Evolutionary conservation across 2,113 vertebrate genomes (phyloP), one percentile per base, ranked within the genome.

Genomic region (Dendrocopos noguchii): DNA sequence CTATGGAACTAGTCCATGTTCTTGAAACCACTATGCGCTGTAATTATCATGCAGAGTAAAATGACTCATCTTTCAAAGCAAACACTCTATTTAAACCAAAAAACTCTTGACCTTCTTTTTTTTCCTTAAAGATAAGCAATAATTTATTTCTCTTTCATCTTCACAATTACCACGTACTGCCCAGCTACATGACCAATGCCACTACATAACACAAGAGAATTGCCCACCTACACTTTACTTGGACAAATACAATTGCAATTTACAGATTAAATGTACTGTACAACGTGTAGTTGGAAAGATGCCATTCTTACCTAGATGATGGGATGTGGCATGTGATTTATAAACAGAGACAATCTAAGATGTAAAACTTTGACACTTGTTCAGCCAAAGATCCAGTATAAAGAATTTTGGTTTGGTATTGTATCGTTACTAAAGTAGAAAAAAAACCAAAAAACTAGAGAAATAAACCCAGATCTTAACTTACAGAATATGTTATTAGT

Each of bases 131-230:
- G 97, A 97, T 98, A 97, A 98, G 97, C 98, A 98, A 99, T 98
- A 98, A 99, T 99, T 99, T 99, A 99, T 98, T 98, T 98, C 77
- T 96, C 92, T 97, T 97, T 98, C 92, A 97, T 98, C 97, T 98
- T 98, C 98, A 99, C 99, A 98, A 98, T 98, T 98, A 98, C 97
- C 98, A 99, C 98, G 98, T 96, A 98, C 98, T 97, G 98, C 87
- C 97, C 98, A 98, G 97, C 98, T 99, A 99, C 98, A 98, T 98
- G 97, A 98, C 98, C 97, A 97, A 97, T 97, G 97, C 97, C 97
- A 98, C 98, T 98, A 99, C 97, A 97, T 96, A 98, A 98, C 98
- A 98, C 98, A 97, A 89, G 84, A 98, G 98, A 98, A 98, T 97
- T 98, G 97, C 97, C 97, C 97, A 98, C 97, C 96, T 98, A 99